phyloP scores from a whole-genome alignment of 2,888 invertebrate species.

The Eupithecia inturbata region DNA sequence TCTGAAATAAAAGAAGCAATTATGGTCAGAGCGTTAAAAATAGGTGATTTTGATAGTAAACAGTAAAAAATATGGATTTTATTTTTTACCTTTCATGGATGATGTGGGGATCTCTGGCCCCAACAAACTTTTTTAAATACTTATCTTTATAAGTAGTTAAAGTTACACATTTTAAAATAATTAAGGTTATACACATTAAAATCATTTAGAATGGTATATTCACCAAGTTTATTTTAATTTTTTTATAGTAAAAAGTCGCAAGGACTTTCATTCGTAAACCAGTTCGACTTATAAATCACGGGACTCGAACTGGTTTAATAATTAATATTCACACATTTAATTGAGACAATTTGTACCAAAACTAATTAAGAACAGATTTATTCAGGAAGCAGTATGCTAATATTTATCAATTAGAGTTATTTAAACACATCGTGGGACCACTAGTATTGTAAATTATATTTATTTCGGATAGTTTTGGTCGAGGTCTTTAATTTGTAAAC shows the following conservation, averaged over 20 bases:
- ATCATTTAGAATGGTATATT: too few relatives aligned
- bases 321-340: conserved; percentile 28
- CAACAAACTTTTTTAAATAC: too few relatives aligned
- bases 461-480: background rate
- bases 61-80: conserved; percentile 13
- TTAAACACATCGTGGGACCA: conserved; percentile 22
- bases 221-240: too few relatives aligned
- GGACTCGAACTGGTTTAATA: too few relatives aligned
- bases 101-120: background rate
- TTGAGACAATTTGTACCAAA: conserved; percentile 21
- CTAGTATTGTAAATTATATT: conserved; percentile 24
- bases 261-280: background rate
- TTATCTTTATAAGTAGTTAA: too few relatives aligned
- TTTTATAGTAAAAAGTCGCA: background rate
- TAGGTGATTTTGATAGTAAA: conserved; percentile 24
- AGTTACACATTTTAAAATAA: too few relatives aligned
- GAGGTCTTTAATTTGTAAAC: conserved; percentile 11
- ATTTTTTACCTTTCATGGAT: background rate
- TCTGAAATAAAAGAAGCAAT: conserved; percentile 24
- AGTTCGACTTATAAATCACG: conserved; percentile 7
- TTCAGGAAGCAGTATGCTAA: conserved; percentile 31
- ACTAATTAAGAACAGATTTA: conserved; percentile 28
- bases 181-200: too few relatives aligned
- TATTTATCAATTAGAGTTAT: conserved; percentile 30
- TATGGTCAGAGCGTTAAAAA: conserved; percentile 1